These are phyloP conservation scores for Lapara coniferarum DNA, from an alignment of 2,888 invertebrate species.

Conservation along the genomic window DNA sequence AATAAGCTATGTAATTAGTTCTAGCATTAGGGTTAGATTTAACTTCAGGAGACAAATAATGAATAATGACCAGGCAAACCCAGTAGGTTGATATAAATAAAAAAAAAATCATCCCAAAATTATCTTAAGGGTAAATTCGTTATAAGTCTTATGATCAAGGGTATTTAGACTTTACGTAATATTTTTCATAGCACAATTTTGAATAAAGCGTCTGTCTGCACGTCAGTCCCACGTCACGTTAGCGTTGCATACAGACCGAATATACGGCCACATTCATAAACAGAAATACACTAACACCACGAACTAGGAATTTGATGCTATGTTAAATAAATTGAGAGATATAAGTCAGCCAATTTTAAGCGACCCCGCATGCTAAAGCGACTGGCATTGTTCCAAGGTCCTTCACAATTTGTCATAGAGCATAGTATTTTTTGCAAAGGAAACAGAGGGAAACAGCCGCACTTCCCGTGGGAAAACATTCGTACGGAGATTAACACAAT, in stretches of 20 bases:
- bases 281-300: background rate
- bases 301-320: background rate
- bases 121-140: no score
- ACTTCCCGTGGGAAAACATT: conserved; percentile 18
- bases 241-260: background rate
- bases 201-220: no score
- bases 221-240: no score
- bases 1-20: no score
- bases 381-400: conserved; percentile 14
- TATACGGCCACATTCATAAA: background rate
- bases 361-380: background rate
- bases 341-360: conserved; percentile 1
- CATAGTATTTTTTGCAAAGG: conserved; percentile 26
- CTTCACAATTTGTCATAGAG: conserved; percentile 20
- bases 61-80: no score
- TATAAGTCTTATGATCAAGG: no score
- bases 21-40: no score
- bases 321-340: conserved; percentile 1
- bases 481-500: conserved; percentile 31
- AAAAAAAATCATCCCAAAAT: no score
- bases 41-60: no score
- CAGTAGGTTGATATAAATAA: no score
- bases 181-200: no score
- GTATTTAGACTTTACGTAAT: no score
- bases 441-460: conserved; percentile 23